Base-by-base conservation (phyloP, 2,888 invertebrate genomes). In the Frankliniella intonsa region DNA sequence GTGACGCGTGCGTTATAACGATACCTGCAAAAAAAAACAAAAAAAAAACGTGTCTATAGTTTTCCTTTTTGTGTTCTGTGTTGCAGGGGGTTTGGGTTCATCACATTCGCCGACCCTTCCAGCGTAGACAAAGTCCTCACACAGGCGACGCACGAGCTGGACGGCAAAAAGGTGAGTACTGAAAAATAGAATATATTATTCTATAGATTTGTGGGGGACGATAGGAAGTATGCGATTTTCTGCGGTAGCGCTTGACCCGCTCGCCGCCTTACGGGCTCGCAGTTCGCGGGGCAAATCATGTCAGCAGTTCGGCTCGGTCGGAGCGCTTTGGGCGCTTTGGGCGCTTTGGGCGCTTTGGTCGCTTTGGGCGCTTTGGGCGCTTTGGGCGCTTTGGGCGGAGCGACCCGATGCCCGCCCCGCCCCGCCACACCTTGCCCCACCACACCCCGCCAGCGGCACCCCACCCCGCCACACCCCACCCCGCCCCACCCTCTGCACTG, bases 61-160 rank as follows among this genome's bases (percentile, higher is more conserved):
- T 50, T 49, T 49, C 80, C n/a, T 17, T 17, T 81, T 65, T 49
- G 62, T 81, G 81, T 80, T 82, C 84, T 84, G 83, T 83, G 83
- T 92, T 92, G 85, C 94, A 98, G 98, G 92, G 99, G 99, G 88
- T 99, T 99, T 90, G 99, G 99, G 88, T 99, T 99, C 92, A 97
- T 99, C 91, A 99, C 99, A 90, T 99, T 98, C 91, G 95, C 95
- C 90, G 98, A 99, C 91, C 95, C 98, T 88, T 92, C 95, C 90
- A 95, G 97, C 91, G 98, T 99, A 92, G 98, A 99, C 92, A 98
- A 98, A 93, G 98, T 99, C 89, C 94, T 99, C 92, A 95, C 96
- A 89, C 96, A 97, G 92, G 95, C 96, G 90, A 96, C 96, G 90
- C 99, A 99, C 91, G 98, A 98, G 92, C 93, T 99, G 91, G 99